A percentile compares a stretch with the other conserved stretches of the same genome.
Evolutionary conservation across 2,113 vertebrate genomes (phyloP).

Genomic region (Gallinago paraguaiae): DNA sequence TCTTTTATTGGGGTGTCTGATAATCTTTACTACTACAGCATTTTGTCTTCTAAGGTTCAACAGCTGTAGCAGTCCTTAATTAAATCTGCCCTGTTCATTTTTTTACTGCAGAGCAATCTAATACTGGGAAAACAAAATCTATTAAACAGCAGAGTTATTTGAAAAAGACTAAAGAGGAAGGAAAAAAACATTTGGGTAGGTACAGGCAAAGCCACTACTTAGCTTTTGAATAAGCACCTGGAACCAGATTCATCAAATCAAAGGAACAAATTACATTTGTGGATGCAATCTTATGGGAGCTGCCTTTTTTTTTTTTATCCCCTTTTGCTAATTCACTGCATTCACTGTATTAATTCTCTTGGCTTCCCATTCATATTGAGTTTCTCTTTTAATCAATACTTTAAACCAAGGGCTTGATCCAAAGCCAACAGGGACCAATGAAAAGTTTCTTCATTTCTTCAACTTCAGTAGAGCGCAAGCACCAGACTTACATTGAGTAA

Average conservation of each 20-base stretch:
- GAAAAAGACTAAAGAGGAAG: background rate
- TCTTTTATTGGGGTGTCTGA: background rate
- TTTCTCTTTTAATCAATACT: constrained; percentile 54
- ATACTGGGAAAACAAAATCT: background rate
- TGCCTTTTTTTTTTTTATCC: background rate
- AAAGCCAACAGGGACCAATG: constrained; percentile 8
- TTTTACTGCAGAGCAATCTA: background rate
- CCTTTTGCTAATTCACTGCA: background rate
- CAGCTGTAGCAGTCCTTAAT: background rate
- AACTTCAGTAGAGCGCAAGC: background rate
- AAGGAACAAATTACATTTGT: constrained; percentile 27
- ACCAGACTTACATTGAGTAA: background rate
- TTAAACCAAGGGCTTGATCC: constrained; percentile 37
- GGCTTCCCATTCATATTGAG: constrained; percentile 34
- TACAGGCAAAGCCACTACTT: background rate
- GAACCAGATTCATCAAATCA: constrained; percentile 11
- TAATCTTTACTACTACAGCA: background rate
- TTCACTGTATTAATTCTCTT: constrained; percentile 27
- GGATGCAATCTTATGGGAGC: background rate
- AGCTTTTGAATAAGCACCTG: background rate
- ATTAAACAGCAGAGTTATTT: background rate
- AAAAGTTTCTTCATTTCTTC: constrained; percentile 35
- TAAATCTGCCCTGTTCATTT: background rate
- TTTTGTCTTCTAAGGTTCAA: background rate
- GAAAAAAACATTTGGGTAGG: background rate